Base-by-base conservation (phyloP, 2,888 invertebrate genomes). In the Hetaerina titia region DNA sequence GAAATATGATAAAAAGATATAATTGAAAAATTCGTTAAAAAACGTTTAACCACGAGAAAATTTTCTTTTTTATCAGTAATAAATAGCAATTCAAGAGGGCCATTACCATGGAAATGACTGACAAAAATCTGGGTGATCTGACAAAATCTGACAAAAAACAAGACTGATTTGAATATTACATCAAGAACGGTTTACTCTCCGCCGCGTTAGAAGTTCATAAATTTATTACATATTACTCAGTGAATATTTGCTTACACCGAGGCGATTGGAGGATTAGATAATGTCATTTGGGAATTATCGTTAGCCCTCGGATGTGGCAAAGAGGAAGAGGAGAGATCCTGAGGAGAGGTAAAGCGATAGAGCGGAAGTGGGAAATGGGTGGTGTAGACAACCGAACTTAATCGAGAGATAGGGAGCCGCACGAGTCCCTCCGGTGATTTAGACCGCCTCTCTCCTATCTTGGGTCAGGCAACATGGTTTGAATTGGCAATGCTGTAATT, bases 351-450 rank as follows among this genome's bases (percentile, higher is more conserved):
- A 2, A 31, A 11, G 81, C 11, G 31, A 25, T 81, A 15, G 31
- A 25, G n/a, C 81, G 31, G 81, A 81, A 31, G 81, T 81, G 4
- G 81, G 25, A 81, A 31, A 81, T 31, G 81, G 31, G 81, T 31
- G 31, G 81, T 81, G 81, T 81, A 81, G 81, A 81, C 81, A 81
- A 31, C 9, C 81, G 31, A 81, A 81, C 31, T 81, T 25, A 81
- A 31, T 81, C 25, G 81, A 11, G 81, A 31, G 25, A 13, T 31
- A 25, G 81, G 25, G 31, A 31, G 31, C 31, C 81, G 31, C 81
- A 2, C 8, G 8, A 13, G 81, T 81, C 11, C 25, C 81, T 15
- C 31, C 31, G 81, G 81, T 81, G 81, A 81, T 81, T 81, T 81
- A 81, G 81, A 13, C n/a, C 31, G 11, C 31, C 81, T 81, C 19